These are phyloP conservation scores for Ophion costatus DNA, from an alignment of 2,888 invertebrate species.

Conservation along the genomic window DNA sequence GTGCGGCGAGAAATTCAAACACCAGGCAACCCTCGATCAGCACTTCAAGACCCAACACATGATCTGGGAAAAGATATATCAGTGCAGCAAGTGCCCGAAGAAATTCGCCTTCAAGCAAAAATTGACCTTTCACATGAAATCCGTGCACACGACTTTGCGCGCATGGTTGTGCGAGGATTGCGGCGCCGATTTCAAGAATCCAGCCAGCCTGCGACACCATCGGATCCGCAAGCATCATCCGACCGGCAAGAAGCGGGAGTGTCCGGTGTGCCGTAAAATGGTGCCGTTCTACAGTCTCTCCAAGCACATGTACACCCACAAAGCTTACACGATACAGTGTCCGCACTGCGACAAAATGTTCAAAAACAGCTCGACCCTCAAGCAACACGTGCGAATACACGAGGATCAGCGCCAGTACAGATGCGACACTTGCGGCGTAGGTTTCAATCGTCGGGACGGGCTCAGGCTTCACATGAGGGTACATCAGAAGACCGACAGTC, in stretches of 20 bases:
- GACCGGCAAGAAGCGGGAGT: constrained; percentile 80
- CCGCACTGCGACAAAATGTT: constrained; percentile 83
- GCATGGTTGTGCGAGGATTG: constrained; percentile 82
- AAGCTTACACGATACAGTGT: constrained; percentile 81
- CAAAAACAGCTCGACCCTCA: constrained; percentile 81
- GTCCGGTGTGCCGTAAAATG: constrained; percentile 79
- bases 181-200: constrained; percentile 82
- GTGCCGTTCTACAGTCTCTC: constrained; percentile 82
- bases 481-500: constrained; percentile 80
- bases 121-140: constrained; percentile 81
- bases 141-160: constrained; percentile 80
- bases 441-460: constrained; percentile 81
- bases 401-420: constrained; percentile 82
- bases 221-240: constrained; percentile 81
- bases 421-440: constrained; percentile 81
- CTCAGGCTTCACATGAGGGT: constrained; percentile 80
- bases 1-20: constrained; percentile 82
- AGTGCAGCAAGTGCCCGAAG: constrained; percentile 81
- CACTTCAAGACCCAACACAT: constrained; percentile 81
- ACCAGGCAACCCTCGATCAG: constrained; percentile 81
- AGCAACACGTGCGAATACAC: constrained; percentile 81
- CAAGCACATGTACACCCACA: constrained; percentile 83
- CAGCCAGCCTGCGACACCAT: constrained; percentile 81
- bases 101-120: constrained; percentile 82
- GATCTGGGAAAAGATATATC: constrained; percentile 81